These are phyloP conservation scores for Scrobipalpa atriplicella DNA, from an alignment of 2,888 invertebrate genomes.

Conservation along the genomic window DNA sequence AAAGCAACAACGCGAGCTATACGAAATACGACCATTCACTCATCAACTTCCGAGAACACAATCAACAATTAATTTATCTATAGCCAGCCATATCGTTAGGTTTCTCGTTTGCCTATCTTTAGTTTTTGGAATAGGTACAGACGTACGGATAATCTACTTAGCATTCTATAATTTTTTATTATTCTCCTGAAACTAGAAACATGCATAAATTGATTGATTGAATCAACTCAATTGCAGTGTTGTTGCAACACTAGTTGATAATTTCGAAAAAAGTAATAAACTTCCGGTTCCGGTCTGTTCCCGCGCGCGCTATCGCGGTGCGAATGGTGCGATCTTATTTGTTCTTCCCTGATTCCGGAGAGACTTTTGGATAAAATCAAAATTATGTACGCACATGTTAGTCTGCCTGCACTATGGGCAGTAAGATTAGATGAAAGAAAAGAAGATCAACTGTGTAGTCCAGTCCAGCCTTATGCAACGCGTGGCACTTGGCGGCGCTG, in stretches of 20 bases:
- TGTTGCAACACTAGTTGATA: neutral
- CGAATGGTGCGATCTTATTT: too few species aligned
- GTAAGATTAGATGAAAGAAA: too few species aligned
- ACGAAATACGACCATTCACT: constrained; percentile 63
- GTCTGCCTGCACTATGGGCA: too few species aligned
- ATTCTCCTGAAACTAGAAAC: too few species aligned
- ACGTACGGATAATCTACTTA: too few species aligned
- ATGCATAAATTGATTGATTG: neutral
- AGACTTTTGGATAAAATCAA: too few species aligned
- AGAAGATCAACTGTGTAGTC: neutral
- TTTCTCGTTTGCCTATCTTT: neutral
- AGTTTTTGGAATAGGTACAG: neutral
- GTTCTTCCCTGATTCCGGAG: too few species aligned
- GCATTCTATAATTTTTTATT: neutral
- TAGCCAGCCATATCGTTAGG: neutral
- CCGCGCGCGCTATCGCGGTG: too few species aligned
- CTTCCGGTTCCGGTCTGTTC: constrained; percentile 1
- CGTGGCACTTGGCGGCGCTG: neutral
- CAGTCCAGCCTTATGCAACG: neutral
- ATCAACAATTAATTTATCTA: constrained; percentile 51
- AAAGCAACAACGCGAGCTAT: constrained; percentile 38
- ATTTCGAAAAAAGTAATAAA: neutral
- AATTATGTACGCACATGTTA: too few species aligned
- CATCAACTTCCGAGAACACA: constrained; percentile 67
- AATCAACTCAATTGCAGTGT: neutral